Conservation (phyloP, 2,113 vertebrate genomes). For the Poeciliopsis retropinna region DNA sequence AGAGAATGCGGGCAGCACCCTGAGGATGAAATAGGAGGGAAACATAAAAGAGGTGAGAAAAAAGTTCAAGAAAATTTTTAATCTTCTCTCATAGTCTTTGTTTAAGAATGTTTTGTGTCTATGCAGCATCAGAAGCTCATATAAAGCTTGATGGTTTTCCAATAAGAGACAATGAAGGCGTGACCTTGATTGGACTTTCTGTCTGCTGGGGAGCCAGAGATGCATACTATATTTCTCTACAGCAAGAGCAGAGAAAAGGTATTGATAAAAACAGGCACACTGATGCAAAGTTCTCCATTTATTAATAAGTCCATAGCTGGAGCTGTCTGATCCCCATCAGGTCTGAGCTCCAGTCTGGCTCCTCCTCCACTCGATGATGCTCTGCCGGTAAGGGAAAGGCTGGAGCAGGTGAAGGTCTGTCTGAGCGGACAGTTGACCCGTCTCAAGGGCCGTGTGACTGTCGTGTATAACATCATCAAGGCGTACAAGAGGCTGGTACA, state of each 20-base stretch:
- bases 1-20: constrained; percentile 64
- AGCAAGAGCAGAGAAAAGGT: constrained; percentile 86
- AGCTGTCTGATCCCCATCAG: constrained; percentile 65
- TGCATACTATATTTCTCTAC: constrained; percentile 92
- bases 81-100: neutral
- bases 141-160: constrained; percentile 81
- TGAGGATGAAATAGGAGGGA: constrained; percentile 80
- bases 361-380: constrained; percentile 89
- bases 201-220: constrained; percentile 96
- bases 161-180: constrained; percentile 80
- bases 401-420: constrained; percentile 80
- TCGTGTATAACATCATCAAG: constrained; percentile 88
- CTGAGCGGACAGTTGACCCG: constrained; percentile 68
- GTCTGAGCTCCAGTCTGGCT: constrained; percentile 88
- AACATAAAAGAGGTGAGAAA: constrained; percentile 85
- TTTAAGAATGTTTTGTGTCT: constrained; percentile 7
- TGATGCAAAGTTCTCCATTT: neutral
- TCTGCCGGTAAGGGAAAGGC: constrained; percentile 84
- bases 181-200: constrained; percentile 88
- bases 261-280: neutral
- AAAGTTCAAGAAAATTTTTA: neutral
- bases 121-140: constrained; percentile 55
- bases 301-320: neutral
- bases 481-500: constrained; percentile 90
- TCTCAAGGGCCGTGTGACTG: constrained; percentile 60